Evolutionary conservation across 2,888 invertebrate genomes (phyloP), one percentile per base, ranked within the genome.

Genomic region (Clitarchus hookeri): DNA sequence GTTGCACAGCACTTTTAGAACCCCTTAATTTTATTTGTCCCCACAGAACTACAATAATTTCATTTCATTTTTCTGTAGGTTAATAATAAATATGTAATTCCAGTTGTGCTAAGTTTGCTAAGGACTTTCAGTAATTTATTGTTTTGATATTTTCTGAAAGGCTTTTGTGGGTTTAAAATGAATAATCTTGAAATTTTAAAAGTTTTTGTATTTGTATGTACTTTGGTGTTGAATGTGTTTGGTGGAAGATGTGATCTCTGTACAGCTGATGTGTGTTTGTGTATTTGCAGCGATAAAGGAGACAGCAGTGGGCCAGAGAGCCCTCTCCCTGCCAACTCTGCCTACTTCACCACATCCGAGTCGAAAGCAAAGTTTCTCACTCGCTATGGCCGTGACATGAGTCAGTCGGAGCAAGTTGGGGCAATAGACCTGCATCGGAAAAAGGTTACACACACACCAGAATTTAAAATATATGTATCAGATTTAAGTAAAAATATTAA

Each of bases 341-440:
- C 93, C 0, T 95, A 94, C 90, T 95, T 94, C 90, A 94, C 94
- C 27, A 94, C 94, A 80, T 94, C 94, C 26, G 95, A 95, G 90
- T 93, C 94, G 86, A 95, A 94, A 90, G 94, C 94, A 79, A 94
- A 93, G 90, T 94, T 94, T 91, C 92, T 94, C 89, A 94, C 94
- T 85, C 92, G 93, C 90, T 94, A 93, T 89, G 93, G 93, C 89
- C 92, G 92, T 85, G 93, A 93, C 88, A 92, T 93, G 91, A 92
- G 91, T 85, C 91, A 92, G 88, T 91, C 85, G 91, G 91, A 89
- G 91, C 86, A 87, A 53, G 78, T 88, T 19, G 87, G 85, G 44
- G 85, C 85, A 84, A 91, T 89, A 44, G 93, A 93, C 92, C 91
- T 93, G 89, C 93, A 92, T 89, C 92, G 93, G 89, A 93, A 93